Percentiles rank a stretch among this genome's conserved stretches.
Conservation (phyloP, 2,888 invertebrate species). For the Heliconius erato region DNA sequence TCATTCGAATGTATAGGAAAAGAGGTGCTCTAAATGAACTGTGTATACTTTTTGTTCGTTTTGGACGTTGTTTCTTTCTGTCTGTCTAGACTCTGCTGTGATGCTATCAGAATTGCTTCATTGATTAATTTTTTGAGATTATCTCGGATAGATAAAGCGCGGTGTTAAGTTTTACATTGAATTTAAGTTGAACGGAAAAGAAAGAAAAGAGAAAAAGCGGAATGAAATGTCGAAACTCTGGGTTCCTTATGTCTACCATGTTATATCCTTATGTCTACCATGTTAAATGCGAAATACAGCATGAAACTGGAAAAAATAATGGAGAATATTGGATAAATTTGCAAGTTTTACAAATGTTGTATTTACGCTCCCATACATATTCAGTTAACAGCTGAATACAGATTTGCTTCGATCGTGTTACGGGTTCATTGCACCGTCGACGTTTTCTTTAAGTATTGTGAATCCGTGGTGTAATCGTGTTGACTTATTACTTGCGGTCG, state of each 20-base stretch:
- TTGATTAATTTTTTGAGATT: not conserved
- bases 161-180: not conserved
- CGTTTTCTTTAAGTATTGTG: conserved; percentile 38
- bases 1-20: conserved; percentile 5
- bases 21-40: not conserved
- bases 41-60: not conserved
- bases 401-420: conserved; percentile 40
- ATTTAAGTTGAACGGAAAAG: not conserved
- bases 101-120: not conserved
- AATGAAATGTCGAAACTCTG: no score
- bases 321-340: not conserved
- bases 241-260: not conserved
- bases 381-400: not conserved
- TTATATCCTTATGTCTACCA: no score
- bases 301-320: not conserved
- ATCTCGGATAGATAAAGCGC: not conserved
- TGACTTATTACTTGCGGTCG: conserved; percentile 22
- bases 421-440: conserved; percentile 31
- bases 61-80: not conserved
- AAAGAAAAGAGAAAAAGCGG: no score
- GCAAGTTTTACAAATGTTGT: not conserved
- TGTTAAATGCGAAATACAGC: not conserved
- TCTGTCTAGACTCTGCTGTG: not conserved
- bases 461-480: conserved; percentile 31
- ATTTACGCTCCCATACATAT: not conserved